Base-by-base conservation (phyloP, 1,140 invertebrate genomes). In the Heliothis virescens region DNA sequence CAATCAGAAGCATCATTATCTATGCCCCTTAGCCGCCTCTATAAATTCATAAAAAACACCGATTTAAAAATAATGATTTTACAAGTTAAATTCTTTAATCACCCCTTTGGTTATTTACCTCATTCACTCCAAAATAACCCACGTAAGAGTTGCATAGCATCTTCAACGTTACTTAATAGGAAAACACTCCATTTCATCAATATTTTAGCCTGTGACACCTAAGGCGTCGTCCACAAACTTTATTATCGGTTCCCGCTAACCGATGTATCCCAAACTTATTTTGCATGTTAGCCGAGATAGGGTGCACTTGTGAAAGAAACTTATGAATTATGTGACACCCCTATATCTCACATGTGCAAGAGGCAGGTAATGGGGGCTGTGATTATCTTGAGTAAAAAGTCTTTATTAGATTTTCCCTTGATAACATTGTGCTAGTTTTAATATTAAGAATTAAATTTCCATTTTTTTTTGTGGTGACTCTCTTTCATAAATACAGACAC, bases 281-380 rank as follows among this genome's bases (percentile, higher is more conserved):
- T 90, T 90, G 89, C 91, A 92, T 92, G 89, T 90, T 84, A 90
- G 88, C 83, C 80, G 81, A 84, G 87, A 91, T 88, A 90, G 86
- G 89, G 86, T 84, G 90, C 89, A 92, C 82, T 90, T 86, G 62
- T 85, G 82, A 88, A 89, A 87, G 85, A 90, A 91, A 88, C 81
- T 87, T 92, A 80, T 92, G 91, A 92, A 82, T 91, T 90, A 92
- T 91, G 89, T 85, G 59, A 67, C 62, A 79, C 69, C 41, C 74
- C 50, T 41, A 55, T 71, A 53, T 52, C 52, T 50, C 67, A 79
- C 80, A 79, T 79, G 78, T 77, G 62, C 55, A 55, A 76, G 50
- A 72, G 10, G n/a, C 10, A 65, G 9, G 12, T 60, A 57, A 10
- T 47, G 55, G 34, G 3, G n/a, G 47, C 15, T 16, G 7, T 59